phyloP scores from a whole-genome alignment of 2,888 invertebrate genomes.

The Megalurothrips usitatus region DNA sequence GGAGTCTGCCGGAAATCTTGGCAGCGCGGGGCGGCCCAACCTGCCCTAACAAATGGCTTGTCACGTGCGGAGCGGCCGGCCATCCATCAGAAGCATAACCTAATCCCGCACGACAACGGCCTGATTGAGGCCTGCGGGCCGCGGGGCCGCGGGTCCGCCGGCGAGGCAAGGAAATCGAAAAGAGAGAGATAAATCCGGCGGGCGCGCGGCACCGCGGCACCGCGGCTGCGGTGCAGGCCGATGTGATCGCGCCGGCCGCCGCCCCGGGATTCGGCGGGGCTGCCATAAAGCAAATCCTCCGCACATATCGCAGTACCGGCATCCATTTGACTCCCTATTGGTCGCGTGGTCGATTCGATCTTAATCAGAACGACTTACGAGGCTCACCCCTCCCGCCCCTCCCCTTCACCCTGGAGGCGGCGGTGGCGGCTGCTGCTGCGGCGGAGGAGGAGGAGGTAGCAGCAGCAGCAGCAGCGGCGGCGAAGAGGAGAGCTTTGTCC shows the following conservation, averaged over 20 bases:
- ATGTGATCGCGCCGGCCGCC: neutral
- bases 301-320: neutral
- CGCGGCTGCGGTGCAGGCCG: neutral
- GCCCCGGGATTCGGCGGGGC: no score
- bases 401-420: neutral
- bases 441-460: no score
- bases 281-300: neutral
- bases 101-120: no score
- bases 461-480: neutral
- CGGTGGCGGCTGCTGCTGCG: neutral
- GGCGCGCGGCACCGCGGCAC: neutral
- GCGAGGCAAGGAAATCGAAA: neutral
- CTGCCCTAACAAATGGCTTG: no score
- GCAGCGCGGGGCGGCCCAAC: no score
- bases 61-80: no score
- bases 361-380: constrained; percentile 13
- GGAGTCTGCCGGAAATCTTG: no score
- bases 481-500: neutral
- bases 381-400: neutral
- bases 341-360: constrained; percentile 19
- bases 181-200: neutral
- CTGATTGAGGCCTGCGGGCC: no score
- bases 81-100: no score
- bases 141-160: no score
- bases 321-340: constrained; percentile 11